Evolutionary conservation across 2,888 invertebrate genomes (phyloP), one percentile per base, ranked within the genome.

Genomic region (Amblyjoppa proteus): DNA sequence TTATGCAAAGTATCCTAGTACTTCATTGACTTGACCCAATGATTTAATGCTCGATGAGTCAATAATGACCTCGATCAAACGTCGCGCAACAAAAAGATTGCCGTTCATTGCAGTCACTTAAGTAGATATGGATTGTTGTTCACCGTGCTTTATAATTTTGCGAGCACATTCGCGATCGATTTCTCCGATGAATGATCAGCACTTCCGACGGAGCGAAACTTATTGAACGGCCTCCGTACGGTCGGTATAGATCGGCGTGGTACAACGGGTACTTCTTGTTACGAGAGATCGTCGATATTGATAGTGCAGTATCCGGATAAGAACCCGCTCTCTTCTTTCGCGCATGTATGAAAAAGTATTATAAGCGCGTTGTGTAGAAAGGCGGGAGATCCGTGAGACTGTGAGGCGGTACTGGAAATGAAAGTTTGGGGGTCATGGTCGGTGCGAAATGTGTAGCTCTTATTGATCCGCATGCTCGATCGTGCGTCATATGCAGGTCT

Each of bases 381-480:
- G 75, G 53, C 51, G 9, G 41, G 31, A 77, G 69, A 53, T 78
- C 64, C 77, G 69, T 78, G 69, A 61, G 74, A 45, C 53, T 71
- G 68, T 53, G 68, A 69, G 68, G 45, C 56, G 66, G 64, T 69
- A 70, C 34, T 66, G 61, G 74, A 85, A 85, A 85, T 81, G 85
- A 85, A 85, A 85, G 85, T 81, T 75, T 49, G 74, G 53, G 73
- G 58, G 66, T 78, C 84, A 78, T 25, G 78, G 75, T 75, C 78
- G 56, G 34, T 25, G 31, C 16, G 49, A 56, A 49, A 11, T 61
- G 11, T 56, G 66, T 58, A 78, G 11, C 34, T 34, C 51, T 80
- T 53, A 11, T 51, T 68, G 45, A 49, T 45, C 38, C 41, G 31
- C 34, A 38, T 73, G 20, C 34, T 45, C 20, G 7, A 11, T 74